Evolutionary conservation across 2,797 vertebrate genomes (phyloP), one percentile per base, ranked within the genome.

Genomic region (Tolypeutes matacus): DNA sequence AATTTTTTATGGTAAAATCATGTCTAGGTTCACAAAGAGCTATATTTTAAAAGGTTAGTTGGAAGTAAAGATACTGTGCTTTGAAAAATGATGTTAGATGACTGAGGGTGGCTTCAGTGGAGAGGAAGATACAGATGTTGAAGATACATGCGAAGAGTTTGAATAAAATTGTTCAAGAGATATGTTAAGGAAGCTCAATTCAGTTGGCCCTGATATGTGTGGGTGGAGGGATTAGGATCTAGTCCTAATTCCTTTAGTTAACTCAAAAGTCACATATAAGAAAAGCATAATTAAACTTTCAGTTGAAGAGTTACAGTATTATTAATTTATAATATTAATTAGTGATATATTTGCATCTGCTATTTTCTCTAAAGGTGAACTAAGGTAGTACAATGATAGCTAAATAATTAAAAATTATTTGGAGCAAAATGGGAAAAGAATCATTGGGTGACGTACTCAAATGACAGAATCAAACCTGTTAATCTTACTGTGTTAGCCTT

Each of bases 361-460:
- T 65, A 34, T 92, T 67, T 85, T 76, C 53, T 46, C 70, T 75
- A 87, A 64, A 81, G 46, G 27, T 64, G 46, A 72, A 72, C 10
- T 72, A 64, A 86, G 56, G 11, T 2, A 60, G 27, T 84, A 65
- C 6, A 64, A 84, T n/a, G 13, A 65, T 56, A 64, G 64, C 39
- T 75, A 92, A 89, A 77, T 7, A 77, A 67, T 84, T 84, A 84
- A 64, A 73, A 18, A 53, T 39, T 65, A 39, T 75, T 84, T 84
- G 70, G 34, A 65, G 36, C 27, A 64, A 91, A 36, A 42, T 42
- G 78, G 60, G 60, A 20, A 69, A 67, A 42, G 58, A 65, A 84
- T 73, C 15, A 56, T 14, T 21, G 58, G 6, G 15, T 64, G 27
- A 65, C n/a, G 6, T 46, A 34, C 18, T 64, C 65, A 75, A 13